phyloP scores from a whole-genome alignment of 2,113 vertebrate species.

The Uria aalge region DNA sequence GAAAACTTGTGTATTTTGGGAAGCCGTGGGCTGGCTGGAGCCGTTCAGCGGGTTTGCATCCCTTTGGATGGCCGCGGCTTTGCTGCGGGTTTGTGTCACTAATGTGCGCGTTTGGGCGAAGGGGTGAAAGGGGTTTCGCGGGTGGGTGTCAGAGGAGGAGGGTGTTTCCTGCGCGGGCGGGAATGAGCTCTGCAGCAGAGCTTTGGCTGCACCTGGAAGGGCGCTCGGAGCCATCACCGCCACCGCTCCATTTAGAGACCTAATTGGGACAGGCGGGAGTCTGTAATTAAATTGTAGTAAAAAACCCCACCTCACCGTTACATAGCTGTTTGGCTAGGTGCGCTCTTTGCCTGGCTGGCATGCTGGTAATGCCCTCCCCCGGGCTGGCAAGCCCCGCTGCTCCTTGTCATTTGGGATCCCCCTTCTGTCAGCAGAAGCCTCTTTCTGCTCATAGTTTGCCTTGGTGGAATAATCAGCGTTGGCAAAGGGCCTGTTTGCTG shows the following conservation, averaged over 20 bases:
- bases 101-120: accelerated
- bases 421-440: not conserved
- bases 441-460: not conserved
- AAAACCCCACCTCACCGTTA: accelerated
- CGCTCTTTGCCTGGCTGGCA: accelerated
- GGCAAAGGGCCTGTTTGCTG: not conserved
- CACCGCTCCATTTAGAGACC: accelerated
- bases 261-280: accelerated
- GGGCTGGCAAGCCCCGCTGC: accelerated
- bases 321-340: accelerated
- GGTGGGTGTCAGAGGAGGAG: not conserved
- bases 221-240: not conserved
- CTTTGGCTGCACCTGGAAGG: accelerated
- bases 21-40: accelerated
- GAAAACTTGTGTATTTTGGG: accelerated
- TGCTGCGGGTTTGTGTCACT: not conserved
- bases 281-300: accelerated
- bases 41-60: accelerated
- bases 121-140: too few relatives aligned
- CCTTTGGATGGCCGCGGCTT: accelerated
- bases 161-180: too few relatives aligned
- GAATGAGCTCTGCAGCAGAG: not conserved
- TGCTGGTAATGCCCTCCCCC: accelerated
- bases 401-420: accelerated
- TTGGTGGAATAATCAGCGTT: not conserved